Percentiles rank a stretch among this genome's conserved stretches.
These are phyloP conservation scores for Sterrhoptilus dennistouni DNA, from an alignment of 2,113 vertebrate species.

Conservation along the genomic window DNA sequence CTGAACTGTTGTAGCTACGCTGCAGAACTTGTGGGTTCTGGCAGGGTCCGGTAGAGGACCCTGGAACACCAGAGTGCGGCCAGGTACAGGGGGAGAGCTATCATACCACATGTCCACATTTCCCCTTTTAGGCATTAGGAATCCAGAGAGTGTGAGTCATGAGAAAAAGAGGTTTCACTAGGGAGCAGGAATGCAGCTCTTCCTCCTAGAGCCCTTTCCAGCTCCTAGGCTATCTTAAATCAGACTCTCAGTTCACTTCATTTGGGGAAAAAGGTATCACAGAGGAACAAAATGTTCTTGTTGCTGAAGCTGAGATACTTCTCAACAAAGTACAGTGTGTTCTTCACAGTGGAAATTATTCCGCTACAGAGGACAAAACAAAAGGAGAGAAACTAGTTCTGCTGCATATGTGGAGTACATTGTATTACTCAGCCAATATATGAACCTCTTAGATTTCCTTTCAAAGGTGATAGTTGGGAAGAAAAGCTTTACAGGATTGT, in stretches of 20 bases:
- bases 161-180: neutral
- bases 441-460: conserved; percentile 17
- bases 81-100: neutral
- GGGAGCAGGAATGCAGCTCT: neutral
- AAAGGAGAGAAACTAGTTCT: conserved; percentile 1
- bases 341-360: conserved; percentile 28
- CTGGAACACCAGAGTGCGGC: neutral
- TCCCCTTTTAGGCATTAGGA: neutral
- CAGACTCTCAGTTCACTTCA: neutral
- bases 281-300: neutral
- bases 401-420: conserved; percentile 22
- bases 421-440: neutral
- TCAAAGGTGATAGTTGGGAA: conserved; percentile 17
- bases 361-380: neutral
- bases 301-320: neutral
- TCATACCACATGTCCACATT: neutral
- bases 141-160: neutral
- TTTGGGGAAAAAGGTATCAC: neutral
- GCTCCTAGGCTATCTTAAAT: neutral
- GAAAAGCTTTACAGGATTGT: conserved; percentile 26
- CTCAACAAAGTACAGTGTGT: neutral
- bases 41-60: neutral
- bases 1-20: neutral
- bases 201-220: neutral
- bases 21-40: neutral